phyloP scores from a whole-genome alignment of 2,113 vertebrate genomes.

The Hemicordylus capensis region DNA sequence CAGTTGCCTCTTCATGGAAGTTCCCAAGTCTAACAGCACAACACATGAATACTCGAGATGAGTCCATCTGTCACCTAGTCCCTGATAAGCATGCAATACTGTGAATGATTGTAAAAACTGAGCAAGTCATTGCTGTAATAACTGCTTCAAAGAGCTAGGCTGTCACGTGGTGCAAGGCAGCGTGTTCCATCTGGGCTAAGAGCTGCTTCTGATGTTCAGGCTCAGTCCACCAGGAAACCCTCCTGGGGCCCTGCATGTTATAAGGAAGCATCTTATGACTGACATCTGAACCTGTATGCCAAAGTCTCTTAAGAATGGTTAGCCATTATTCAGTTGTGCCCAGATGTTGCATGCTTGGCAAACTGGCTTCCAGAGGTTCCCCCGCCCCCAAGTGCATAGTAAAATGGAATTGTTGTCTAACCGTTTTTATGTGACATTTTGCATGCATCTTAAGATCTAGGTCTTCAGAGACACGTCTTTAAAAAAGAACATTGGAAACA shows the following conservation, averaged over 20 bases:
- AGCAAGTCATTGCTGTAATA: slow-evolving; percentile 11
- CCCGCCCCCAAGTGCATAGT: background rate
- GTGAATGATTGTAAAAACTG: slow-evolving; percentile 30
- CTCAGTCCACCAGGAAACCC: background rate
- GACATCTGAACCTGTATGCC: background rate
- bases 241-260: background rate
- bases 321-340: background rate
- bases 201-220: background rate
- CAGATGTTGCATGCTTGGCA: background rate
- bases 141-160: background rate
- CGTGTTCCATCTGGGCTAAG: background rate
- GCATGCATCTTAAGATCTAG: background rate
- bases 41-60: background rate
- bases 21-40: slow-evolving; percentile 17
- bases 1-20: slow-evolving; percentile 10
- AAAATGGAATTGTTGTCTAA: background rate
- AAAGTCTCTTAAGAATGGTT: slow-evolving; percentile 22
- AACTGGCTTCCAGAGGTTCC: background rate
- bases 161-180: background rate
- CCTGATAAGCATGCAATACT: slow-evolving; percentile 21
- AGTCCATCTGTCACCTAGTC: slow-evolving; percentile 18
- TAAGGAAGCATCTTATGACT: background rate
- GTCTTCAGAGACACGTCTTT: background rate
- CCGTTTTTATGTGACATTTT: background rate
- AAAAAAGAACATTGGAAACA: background rate